Base-by-base conservation (phyloP, 2,888 invertebrate genomes). In the Erebia epiphron region DNA sequence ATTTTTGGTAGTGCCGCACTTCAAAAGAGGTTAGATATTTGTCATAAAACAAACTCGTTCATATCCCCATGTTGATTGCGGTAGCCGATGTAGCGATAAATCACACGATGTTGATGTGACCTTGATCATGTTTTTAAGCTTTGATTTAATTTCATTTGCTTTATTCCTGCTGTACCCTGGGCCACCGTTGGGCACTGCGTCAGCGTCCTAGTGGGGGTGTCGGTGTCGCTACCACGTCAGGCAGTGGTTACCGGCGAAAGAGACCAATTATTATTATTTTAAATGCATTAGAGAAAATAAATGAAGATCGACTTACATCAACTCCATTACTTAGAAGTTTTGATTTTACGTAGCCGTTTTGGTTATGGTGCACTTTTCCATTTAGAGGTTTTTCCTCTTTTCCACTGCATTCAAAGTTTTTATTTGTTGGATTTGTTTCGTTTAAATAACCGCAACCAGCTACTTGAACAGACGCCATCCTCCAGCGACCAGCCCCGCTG, bases 331-430 rank as follows among this genome's bases (percentile, higher is more conserved):
- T 79, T 70, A 78, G 54, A 74, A 77, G 71, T 75, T 78, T 71
- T 18, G 83, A 77, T 74, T 88, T 90, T 66, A 78, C 73, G 74
- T 80, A 83, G 67, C 91, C 90, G 82, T 92, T 92, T 77, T 80
- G 85, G 72, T 82, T 75, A 69, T 79, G 77, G 26, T 76, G 80
- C 35, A 81, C 63, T 80, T 85, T 89, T 64, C 86, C 88, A 83
- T 89, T 92, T 57, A 75, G 8, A 68, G 79, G 68, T 67, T 80
- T 84, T 70, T 75, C 79, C 57, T 81, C 80, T 67, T 79, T 81
- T 69, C 78, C 82, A 68, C 83, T 83, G 76, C 77, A 83, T 83
- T 85, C 78, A 74, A 80, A 72, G 26, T 74, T 71, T 72, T 82
- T 83, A 63, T 78, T 80, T 16, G 67, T 65, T 26, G 76, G 73